phyloP scores from a whole-genome alignment of 2,888 invertebrate genomes.

The Glyphotaelius pellucidus region DNA sequence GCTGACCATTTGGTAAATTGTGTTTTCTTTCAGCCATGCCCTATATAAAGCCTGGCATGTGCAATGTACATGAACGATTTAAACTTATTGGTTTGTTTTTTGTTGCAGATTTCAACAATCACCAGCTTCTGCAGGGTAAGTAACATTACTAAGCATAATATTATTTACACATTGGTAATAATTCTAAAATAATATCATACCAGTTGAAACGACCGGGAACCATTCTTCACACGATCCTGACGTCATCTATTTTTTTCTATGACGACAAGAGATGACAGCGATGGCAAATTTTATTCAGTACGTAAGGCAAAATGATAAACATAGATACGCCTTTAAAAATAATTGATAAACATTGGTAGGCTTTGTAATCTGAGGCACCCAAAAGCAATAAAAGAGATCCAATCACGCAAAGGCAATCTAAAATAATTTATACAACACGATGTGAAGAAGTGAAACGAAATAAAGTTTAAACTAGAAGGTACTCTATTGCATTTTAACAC shows the following conservation, averaged over 20 bases:
- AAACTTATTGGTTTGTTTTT: slow-evolving; percentile 65
- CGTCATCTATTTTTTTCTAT: neutral
- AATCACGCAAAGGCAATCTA: neutral
- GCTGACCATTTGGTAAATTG: neutral
- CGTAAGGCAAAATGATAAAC: neutral
- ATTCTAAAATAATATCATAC: too few species aligned
- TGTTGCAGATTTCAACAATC: slow-evolving; percentile 89
- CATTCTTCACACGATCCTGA: too few species aligned
- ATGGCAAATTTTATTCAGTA: neutral
- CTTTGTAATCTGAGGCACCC: neutral
- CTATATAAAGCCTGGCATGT: neutral
- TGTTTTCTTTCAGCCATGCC: neutral
- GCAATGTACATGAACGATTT: neutral
- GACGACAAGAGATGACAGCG: neutral
- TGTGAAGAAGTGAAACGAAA: neutral
- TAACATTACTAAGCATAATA: slow-evolving; percentile 66
- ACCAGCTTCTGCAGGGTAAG: slow-evolving; percentile 93
- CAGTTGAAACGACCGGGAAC: too few species aligned
- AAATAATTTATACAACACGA: neutral
- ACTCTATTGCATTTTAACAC: too few species aligned
- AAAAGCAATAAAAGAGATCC: neutral
- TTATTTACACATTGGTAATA: too few species aligned
- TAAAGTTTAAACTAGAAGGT: too few species aligned
- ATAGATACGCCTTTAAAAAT: neutral
- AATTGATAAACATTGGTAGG: neutral